Percentiles rank a stretch among this genome's conserved stretches.
Evolutionary conservation across 2,797 vertebrate species (phyloP).

Genomic region (Brachyrhaphis roseni): DNA sequence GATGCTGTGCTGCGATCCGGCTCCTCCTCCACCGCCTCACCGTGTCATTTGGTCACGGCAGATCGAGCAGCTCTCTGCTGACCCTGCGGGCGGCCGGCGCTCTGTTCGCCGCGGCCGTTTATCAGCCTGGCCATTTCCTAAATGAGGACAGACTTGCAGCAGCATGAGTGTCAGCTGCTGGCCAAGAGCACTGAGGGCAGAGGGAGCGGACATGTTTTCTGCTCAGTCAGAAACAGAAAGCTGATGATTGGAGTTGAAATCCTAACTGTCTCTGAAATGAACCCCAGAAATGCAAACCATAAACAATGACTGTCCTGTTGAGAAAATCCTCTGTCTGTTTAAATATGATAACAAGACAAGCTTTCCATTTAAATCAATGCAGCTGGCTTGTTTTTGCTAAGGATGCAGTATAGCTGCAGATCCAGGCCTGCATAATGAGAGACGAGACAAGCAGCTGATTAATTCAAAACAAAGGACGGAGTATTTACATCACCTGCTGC

Average conservation of each 20-base stretch:
- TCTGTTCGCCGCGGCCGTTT: conserved; percentile 48
- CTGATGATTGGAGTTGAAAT: conserved; percentile 29
- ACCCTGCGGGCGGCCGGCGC: conserved; percentile 36
- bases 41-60: conserved; percentile 55
- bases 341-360: conserved; percentile 58
- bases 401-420: conserved; percentile 34
- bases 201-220: conserved; percentile 23
- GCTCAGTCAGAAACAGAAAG: conserved; percentile 4
- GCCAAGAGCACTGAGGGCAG: conserved; percentile 35
- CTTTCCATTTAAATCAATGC: conserved; percentile 55
- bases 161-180: conserved; percentile 24
- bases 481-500: conserved; percentile 63
- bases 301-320: conserved; percentile 29
- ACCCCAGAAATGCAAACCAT: conserved; percentile 39
- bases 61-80: conserved; percentile 51
- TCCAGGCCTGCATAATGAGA: conserved; percentile 53
- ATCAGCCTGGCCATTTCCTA: conserved; percentile 49
- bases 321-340: conserved; percentile 44
- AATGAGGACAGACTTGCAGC: conserved; percentile 66
- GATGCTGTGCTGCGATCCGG: conserved; percentile 28
- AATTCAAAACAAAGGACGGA: conserved; percentile 61
- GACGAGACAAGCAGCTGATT: conserved; percentile 59
- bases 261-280: conserved; percentile 27
- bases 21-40: conserved; percentile 28
- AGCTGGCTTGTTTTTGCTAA: conserved; percentile 47